phyloP scores from a whole-genome alignment of 2,888 invertebrate species.

The Bugulina stolonifera region DNA sequence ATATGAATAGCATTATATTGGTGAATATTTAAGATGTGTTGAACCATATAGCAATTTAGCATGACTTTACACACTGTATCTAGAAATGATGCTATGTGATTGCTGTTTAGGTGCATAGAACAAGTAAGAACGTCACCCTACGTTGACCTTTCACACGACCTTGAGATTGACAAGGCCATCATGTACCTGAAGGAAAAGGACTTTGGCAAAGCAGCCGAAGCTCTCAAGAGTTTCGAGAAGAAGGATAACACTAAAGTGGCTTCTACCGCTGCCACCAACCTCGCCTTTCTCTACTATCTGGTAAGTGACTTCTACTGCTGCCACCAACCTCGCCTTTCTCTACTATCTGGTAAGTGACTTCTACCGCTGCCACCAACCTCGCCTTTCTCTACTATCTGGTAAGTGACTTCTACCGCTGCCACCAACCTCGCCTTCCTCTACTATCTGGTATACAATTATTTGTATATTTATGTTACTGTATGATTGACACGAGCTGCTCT shows the following conservation, averaged over 20 bases:
- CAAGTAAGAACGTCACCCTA: constrained; percentile 84
- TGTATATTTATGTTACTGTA: too few species aligned
- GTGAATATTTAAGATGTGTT: too few species aligned
- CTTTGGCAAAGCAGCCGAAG: constrained; percentile 71
- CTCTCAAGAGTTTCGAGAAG: constrained; percentile 77
- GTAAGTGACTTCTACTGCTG: constrained; percentile 72
- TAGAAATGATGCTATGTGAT: too few species aligned
- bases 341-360: constrained; percentile 73
- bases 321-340: constrained; percentile 78
- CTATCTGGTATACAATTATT: constrained; percentile 70
- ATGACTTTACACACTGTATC: too few species aligned
- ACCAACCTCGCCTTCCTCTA: constrained; percentile 80
- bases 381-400: constrained; percentile 77
- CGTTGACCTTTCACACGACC: constrained; percentile 72
- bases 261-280: constrained; percentile 75
- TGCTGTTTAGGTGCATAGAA: constrained; percentile 97
- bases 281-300: constrained; percentile 75
- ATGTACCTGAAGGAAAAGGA: constrained; percentile 77
- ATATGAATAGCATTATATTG: too few species aligned
- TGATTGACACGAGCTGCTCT: too few species aligned
- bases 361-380: constrained; percentile 77
- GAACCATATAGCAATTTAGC: too few species aligned
- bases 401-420: constrained; percentile 74
- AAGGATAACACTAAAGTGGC: constrained; percentile 70
- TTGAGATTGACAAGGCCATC: constrained; percentile 84